phyloP scores from a whole-genome alignment of 2,888 invertebrate genomes.

The Syritta pipiens region DNA sequence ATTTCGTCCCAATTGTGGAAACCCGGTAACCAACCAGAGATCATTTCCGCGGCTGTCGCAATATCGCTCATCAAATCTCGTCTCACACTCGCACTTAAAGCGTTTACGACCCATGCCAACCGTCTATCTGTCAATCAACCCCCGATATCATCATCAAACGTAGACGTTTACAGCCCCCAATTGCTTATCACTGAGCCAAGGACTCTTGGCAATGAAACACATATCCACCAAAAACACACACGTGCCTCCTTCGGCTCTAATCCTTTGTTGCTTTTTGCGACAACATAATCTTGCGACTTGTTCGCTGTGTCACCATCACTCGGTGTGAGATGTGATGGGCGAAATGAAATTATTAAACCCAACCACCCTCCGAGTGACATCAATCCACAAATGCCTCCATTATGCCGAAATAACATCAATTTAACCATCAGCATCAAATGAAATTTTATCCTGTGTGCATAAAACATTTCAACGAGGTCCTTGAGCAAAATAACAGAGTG shows the following conservation, averaged over 20 bases:
- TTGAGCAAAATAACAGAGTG: conserved; percentile 18
- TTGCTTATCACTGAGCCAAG: not conserved
- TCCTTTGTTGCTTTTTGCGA: not conserved
- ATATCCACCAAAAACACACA: not conserved
- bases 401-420: conserved; percentile 33
- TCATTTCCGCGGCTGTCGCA: too few species aligned
- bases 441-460: conserved; percentile 30
- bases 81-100: too few species aligned
- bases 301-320: conserved; percentile 22
- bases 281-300: not conserved
- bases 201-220: not conserved
- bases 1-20: too few species aligned
- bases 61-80: too few species aligned
- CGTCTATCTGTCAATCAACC: not conserved
- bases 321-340: not conserved
- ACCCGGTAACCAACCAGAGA: too few species aligned
- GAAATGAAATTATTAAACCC: conserved; percentile 35
- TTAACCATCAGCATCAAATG: conserved; percentile 34
- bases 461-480: conserved; percentile 30
- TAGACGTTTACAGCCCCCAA: not conserved
- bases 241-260: not conserved
- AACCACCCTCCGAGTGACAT: not conserved
- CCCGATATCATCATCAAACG: conserved; percentile 1
- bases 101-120: too few species aligned
- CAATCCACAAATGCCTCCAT: not conserved